A percentile compares a stretch with the other conserved stretches of the same genome.
phyloP scores from a whole-genome alignment of 2,888 invertebrate species.

The Lasioglossum malachurum region DNA sequence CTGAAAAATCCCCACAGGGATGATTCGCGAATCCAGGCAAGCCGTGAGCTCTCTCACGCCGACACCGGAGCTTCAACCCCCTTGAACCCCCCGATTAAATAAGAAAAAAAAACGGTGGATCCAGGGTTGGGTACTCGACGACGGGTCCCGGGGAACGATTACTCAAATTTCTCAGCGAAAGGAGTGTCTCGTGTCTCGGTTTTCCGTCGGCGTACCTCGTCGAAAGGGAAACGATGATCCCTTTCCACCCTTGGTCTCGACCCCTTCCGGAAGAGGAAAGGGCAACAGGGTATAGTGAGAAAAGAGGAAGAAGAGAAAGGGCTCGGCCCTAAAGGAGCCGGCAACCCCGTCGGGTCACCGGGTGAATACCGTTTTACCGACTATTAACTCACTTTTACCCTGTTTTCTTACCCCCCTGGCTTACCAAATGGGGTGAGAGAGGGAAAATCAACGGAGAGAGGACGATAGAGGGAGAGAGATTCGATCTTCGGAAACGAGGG shows the following conservation, averaged over 20 bases:
- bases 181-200: slow-evolving; percentile 74
- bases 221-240: slow-evolving; percentile 60
- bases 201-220: slow-evolving; percentile 40
- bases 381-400: slow-evolving; percentile 85
- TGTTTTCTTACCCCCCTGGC: slow-evolving; percentile 71
- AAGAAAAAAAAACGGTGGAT: background rate
- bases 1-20: background rate
- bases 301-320: slow-evolving; percentile 52
- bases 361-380: slow-evolving; percentile 85
- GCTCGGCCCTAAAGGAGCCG: slow-evolving; percentile 53
- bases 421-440: slow-evolving; percentile 1
- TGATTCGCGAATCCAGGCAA: background rate
- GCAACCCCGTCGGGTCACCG: slow-evolving; percentile 79
- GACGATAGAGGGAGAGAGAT: background rate
- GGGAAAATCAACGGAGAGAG: slow-evolving; percentile 2
- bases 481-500: slow-evolving; percentile 26
- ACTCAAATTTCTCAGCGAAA: slow-evolving; percentile 79
- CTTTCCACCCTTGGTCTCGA: slow-evolving; percentile 34
- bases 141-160: slow-evolving; percentile 64
- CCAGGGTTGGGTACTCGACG: slow-evolving; percentile 42
- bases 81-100: background rate
- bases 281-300: slow-evolving; percentile 39
- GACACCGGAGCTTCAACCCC: slow-evolving; percentile 22
- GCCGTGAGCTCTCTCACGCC: slow-evolving; percentile 47
- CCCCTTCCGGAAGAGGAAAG: slow-evolving; percentile 61